phyloP scores from a whole-genome alignment of 2,888 invertebrate species.

The Tachina grossa region DNA sequence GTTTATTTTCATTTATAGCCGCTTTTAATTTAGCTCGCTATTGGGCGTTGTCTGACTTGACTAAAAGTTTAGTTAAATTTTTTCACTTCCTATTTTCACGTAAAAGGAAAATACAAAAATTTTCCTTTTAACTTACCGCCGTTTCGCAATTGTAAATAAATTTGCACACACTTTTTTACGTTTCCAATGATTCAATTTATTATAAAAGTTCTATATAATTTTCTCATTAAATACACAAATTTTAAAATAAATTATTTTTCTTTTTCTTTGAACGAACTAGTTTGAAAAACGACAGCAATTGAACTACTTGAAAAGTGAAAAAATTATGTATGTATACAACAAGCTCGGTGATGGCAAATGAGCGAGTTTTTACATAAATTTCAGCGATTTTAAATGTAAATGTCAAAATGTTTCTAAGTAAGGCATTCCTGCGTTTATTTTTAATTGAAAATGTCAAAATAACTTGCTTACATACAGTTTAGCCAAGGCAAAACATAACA shows the following conservation, averaged over 20 bases:
- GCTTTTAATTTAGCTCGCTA: slow-evolving; percentile 56
- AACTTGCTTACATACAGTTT: too few species aligned
- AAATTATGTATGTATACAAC: slow-evolving; percentile 73
- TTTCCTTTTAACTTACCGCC: slow-evolving; percentile 70
- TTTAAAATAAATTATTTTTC: slow-evolving; percentile 52
- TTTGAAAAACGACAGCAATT: slow-evolving; percentile 71
- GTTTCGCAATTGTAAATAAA: slow-evolving; percentile 64
- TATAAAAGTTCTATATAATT: slow-evolving; percentile 50
- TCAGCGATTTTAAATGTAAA: slow-evolving; percentile 10
- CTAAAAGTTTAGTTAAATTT: slow-evolving; percentile 47
- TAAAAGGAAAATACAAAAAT: slow-evolving; percentile 34
- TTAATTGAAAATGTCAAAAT: too few species aligned
- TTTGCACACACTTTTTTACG: slow-evolving; percentile 52
- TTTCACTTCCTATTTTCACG: slow-evolving; percentile 62
- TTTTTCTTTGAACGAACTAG: slow-evolving; percentile 58
- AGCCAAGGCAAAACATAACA: too few species aligned
- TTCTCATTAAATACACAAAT: slow-evolving; percentile 66
- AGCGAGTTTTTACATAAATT: not conserved
- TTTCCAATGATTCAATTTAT: slow-evolving; percentile 43
- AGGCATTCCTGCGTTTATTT: too few species aligned
- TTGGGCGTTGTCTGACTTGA: slow-evolving; percentile 72
- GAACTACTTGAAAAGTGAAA: slow-evolving; percentile 69
- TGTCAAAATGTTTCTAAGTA: not conserved
- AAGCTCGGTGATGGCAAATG: slow-evolving; percentile 7
- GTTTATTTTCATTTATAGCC: slow-evolving; percentile 63